phyloP scores from a whole-genome alignment of 2,113 vertebrate genomes.

The Phrynosoma blainvillii region DNA sequence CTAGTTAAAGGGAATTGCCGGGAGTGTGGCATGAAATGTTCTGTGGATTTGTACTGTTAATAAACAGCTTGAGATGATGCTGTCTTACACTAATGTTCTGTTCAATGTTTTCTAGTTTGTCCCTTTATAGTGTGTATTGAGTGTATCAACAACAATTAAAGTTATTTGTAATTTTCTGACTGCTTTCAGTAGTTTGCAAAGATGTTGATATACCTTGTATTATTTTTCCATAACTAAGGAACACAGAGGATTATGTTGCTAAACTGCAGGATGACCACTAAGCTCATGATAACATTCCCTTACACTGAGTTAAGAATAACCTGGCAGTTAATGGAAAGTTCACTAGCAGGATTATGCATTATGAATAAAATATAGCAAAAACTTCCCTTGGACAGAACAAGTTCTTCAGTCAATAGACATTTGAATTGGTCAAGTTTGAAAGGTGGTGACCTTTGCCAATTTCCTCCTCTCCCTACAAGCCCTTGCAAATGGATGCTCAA shows the following conservation, averaged over 20 bases:
- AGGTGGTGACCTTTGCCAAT: background rate
- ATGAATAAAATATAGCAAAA: too few species aligned
- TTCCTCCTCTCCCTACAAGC: background rate
- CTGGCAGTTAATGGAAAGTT: background rate
- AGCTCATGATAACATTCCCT: too few species aligned
- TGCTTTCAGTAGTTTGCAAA: constrained; percentile 46
- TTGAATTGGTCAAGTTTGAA: too few species aligned
- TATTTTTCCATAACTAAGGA: background rate
- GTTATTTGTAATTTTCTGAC: constrained; percentile 69
- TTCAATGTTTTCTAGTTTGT: constrained; percentile 47
- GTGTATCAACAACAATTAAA: constrained; percentile 76
- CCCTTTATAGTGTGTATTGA: constrained; percentile 47
- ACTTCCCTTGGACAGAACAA: too few species aligned
- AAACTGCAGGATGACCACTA: too few species aligned
- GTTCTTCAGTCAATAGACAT: too few species aligned
- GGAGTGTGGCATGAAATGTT: constrained; percentile 58
- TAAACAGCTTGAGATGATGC: constrained; percentile 57
- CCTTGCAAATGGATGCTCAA: background rate
- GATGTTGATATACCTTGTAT: background rate
- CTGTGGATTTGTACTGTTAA: constrained; percentile 68
- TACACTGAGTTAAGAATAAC: background rate
- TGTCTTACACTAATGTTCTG: constrained; percentile 65
- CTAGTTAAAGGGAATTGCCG: constrained; percentile 58
- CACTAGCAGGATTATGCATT: background rate
- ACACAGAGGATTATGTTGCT: background rate